Evolutionary conservation across 2,797 vertebrate genomes (phyloP), one percentile per base, ranked within the genome.

Genomic region (Halcyon badia): DNA sequence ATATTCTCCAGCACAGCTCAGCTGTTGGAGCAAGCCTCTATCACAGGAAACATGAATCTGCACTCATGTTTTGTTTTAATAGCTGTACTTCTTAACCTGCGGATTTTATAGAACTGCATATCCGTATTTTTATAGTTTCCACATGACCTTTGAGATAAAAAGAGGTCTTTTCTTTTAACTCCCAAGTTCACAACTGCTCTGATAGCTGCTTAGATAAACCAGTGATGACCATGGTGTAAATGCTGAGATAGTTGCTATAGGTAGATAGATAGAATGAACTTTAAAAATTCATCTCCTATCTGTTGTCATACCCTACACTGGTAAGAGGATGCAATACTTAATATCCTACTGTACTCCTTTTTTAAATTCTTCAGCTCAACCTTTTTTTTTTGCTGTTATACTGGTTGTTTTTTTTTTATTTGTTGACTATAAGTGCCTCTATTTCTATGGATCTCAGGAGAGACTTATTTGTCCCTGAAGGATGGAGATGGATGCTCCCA

Each of bases 141-240:
- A 60, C 66, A 76, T 77, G 91, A 95, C 89, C 91, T 96, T 95
- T 94, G 89, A 91, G 82, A 87, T 89, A 66, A 95, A 95, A 94
- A 79, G 73, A 79, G 58, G 70, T 82, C 80, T 95, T 94, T 87
- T 91, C 83, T 92, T 95, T 97, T 92, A 96, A 87, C 78, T 96
- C 62, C 22, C 48, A 83, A 80, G 83, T 93, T 97, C 93, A 92
- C 79, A 95, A 78, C 57, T 94, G 83, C 86, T 97, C 91, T 94
- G 92, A 94, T 96, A 97, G 51, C 84, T 95, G 64, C 87, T 96
- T 35, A 64, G 93, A 94, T 95, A 94, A 64, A 92, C 66, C 49
- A n/a, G 61, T 44, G 92, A 95, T 96, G 95, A 89, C 87, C 83
- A 87, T 2, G 60, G 72, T 78, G 76, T 91, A 96, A 92, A 93